phyloP scores from a whole-genome alignment of 37 sponge, comb jelly and placozoan species.

The Aplysina aerophoba region DNA sequence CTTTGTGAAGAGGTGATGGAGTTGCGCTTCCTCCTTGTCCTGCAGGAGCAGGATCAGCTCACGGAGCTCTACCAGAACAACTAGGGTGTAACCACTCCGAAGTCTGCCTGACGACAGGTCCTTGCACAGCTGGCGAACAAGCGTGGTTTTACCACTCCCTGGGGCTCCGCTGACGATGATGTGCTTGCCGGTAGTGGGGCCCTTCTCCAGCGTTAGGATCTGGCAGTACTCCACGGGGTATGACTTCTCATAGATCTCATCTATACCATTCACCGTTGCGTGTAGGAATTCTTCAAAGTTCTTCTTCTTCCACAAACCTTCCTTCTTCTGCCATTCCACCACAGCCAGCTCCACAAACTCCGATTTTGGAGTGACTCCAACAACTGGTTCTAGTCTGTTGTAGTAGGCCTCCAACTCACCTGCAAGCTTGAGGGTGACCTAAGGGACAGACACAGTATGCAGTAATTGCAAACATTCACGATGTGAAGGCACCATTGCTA shows the following conservation, averaged over 20 bases:
- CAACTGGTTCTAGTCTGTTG: too few relatives aligned
- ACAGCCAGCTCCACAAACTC: constrained; percentile 22
- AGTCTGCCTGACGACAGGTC: background rate
- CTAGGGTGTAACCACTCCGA: background rate
- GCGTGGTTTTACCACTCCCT: constrained; percentile 24
- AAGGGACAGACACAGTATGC: too few relatives aligned
- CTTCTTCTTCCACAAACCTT: background rate
- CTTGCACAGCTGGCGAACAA: constrained; percentile 10
- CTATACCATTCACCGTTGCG: constrained; percentile 8
- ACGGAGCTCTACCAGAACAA: constrained; percentile 26
- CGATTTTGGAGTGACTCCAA: background rate
- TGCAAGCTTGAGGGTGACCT: too few relatives aligned
- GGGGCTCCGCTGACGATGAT: constrained; percentile 21
- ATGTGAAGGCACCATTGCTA: too few relatives aligned
- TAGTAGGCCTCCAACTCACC: too few relatives aligned
- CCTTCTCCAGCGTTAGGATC: background rate
- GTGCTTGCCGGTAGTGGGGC: background rate
- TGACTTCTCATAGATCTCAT: background rate
- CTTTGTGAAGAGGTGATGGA: background rate
- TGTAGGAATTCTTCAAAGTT: background rate
- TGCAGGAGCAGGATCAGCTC: constrained; percentile 3
- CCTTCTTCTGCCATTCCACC: background rate
- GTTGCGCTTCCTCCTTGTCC: background rate
- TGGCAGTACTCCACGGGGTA: background rate
- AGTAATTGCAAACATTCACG: too few relatives aligned